Evolutionary conservation across 2,113 vertebrate genomes (phyloP), one percentile per base, ranked within the genome.

Genomic region (Terrapene triunguis): DNA sequence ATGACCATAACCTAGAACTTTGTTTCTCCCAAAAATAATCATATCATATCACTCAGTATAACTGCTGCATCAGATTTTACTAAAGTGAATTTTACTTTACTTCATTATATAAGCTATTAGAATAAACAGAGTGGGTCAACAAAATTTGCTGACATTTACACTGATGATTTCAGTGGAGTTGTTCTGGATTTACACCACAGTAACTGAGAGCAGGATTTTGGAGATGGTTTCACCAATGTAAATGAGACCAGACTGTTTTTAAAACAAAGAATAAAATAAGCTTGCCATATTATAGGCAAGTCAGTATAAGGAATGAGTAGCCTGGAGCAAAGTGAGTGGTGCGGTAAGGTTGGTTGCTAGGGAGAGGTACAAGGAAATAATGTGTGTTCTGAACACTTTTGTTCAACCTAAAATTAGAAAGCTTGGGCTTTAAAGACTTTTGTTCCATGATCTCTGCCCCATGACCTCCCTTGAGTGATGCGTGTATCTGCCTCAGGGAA

Each of bases 311-410:
- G 55, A 81, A 88, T 57, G 2, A 54, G 65, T 87, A 32, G 57
- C 38, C 76, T 88, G 79, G 82, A 83, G 54, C 85, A 42, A 25
- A 85, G 12, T 78, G 93, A 32, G 44, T 94, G 81, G 38, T 82
- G 27, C 72, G 35, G 29, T 85, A 80, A 69, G 87, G 89, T 93
- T 72, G 55, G 92, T 97, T 97, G 95, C 96, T 94, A 97, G 90
- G 94, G 87, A 80, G 94, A 95, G 80, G 76, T 87, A 21, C 51
- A 84, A 93, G 80, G 82, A 96, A 96, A 90, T 55, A 93, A 25
- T 44, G 72, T 22, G 19, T 78, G 21, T 47, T 47, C 74, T 47
- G 24, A 25, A 44, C 42, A 78, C 47, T 90, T 92, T 21, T 5
- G 0, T 57, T 44, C 90, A 90, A 85, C 42, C n/a, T 95, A 62